Evolutionary conservation across 2,113 vertebrate species (phyloP).

Genomic region (Albula glossodonta): DNA sequence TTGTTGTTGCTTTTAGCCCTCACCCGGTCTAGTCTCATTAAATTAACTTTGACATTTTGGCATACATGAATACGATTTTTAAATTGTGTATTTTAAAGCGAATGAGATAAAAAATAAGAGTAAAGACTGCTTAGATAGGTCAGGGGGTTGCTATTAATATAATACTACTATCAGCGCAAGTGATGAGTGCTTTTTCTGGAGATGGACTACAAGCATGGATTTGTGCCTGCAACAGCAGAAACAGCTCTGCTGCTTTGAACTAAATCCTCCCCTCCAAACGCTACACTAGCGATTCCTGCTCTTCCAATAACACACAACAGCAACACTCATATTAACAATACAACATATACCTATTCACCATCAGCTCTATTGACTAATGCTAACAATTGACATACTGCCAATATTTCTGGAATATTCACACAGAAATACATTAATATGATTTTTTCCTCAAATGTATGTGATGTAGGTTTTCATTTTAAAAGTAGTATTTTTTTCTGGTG

Average conservation of each 20-base stretch:
- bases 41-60: neutral
- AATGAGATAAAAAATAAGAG: neutral
- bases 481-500: no score
- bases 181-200: constrained; percentile 1
- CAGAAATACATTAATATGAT: no score
- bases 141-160: neutral
- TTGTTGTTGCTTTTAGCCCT: neutral
- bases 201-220: neutral
- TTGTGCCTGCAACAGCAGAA: neutral
- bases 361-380: no score
- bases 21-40: neutral
- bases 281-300: neutral
- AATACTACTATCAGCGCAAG: neutral
- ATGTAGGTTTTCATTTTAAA: no score
- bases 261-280: neutral
- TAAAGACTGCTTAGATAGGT: neutral
- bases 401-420: no score
- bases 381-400: no score
- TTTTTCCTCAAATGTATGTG: no score
- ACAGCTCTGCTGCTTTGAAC: neutral
- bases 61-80: neutral
- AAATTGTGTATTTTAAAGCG: neutral
- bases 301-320: neutral
- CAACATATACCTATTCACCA: no score
- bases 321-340: no score